phyloP scores from a whole-genome alignment of 1,140 invertebrate genomes.

The Drosophila guanche region DNA sequence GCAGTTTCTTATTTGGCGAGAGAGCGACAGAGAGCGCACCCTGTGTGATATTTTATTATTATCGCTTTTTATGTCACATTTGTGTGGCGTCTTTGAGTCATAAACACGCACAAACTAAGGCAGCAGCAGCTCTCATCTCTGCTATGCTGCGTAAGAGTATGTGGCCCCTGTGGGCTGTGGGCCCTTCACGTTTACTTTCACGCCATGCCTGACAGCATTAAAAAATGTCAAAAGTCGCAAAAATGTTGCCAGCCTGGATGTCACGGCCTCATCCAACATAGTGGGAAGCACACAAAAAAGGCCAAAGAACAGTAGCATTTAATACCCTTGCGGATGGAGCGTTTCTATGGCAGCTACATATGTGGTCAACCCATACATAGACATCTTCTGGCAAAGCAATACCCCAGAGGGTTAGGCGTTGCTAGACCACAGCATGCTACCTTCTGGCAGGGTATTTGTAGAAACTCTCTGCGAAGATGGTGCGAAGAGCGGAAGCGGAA shows the following conservation, averaged over 20 bases:
- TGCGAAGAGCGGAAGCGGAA: slow-evolving; percentile 32
- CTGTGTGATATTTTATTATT: slow-evolving; percentile 78
- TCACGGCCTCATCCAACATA: slow-evolving; percentile 18
- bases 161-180: slow-evolving; percentile 23
- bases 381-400: slow-evolving; percentile 14
- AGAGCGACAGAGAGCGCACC: slow-evolving; percentile 16
- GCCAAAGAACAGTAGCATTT: neutral
- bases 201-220: slow-evolving; percentile 76
- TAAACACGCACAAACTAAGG: slow-evolving; percentile 81
- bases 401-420: slow-evolving; percentile 4
- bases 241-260: slow-evolving; percentile 69
- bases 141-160: slow-evolving; percentile 6
- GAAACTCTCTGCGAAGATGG: too few species aligned
- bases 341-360: too few species aligned
- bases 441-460: too few species aligned
- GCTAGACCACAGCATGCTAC: too few species aligned
- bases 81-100: slow-evolving; percentile 77
- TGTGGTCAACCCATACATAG: too few species aligned
- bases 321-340: too few species aligned
- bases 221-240: slow-evolving; percentile 81
- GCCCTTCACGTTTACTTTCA: slow-evolving; percentile 71
- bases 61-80: slow-evolving; percentile 81
- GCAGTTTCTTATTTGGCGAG: slow-evolving; percentile 73
- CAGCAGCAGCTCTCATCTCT: slow-evolving; percentile 24
- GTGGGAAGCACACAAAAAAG: slow-evolving; percentile 22